phyloP scores from a whole-genome alignment of 2,113 vertebrate genomes.

The Crotalus tigris region DNA sequence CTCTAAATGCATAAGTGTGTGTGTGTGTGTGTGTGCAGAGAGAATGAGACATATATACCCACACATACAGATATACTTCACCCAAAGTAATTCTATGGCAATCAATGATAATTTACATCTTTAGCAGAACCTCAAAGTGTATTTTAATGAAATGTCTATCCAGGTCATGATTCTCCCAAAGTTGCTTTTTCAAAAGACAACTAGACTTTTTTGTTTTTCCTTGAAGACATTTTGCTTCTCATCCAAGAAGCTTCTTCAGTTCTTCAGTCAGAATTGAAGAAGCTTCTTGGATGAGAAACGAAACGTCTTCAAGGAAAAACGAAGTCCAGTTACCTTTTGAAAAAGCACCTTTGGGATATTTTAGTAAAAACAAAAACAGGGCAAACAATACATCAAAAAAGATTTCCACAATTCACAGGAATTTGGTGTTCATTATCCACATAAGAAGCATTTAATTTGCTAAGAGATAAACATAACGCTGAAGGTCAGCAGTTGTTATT shows the following conservation, averaged over 20 bases:
- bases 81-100: not conserved
- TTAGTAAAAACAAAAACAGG: not conserved
- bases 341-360: not conserved
- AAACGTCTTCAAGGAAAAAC: no score
- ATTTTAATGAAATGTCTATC: not conserved
- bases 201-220: no score
- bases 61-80: not conserved
- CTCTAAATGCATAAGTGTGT: not conserved
- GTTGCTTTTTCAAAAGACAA: not conserved
- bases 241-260: no score
- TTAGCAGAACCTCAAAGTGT: not conserved
- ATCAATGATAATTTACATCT: not conserved
- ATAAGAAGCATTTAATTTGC: conserved; percentile 7
- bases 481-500: not conserved
- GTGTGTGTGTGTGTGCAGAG: not conserved
- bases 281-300: no score
- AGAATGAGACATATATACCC: not conserved
- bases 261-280: no score
- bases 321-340: not conserved
- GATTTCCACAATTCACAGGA: not conserved
- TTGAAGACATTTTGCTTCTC: no score
- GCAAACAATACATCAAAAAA: not conserved
- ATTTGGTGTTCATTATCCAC: not conserved
- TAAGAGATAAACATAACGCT: not conserved
- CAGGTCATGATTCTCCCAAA: not conserved